A percentile compares a stretch with the other conserved stretches of the same genome.
These are phyloP conservation scores for Hyperoplus lanceolatus DNA, from an alignment of 2,797 vertebrate genomes.

Conservation along the genomic window DNA sequence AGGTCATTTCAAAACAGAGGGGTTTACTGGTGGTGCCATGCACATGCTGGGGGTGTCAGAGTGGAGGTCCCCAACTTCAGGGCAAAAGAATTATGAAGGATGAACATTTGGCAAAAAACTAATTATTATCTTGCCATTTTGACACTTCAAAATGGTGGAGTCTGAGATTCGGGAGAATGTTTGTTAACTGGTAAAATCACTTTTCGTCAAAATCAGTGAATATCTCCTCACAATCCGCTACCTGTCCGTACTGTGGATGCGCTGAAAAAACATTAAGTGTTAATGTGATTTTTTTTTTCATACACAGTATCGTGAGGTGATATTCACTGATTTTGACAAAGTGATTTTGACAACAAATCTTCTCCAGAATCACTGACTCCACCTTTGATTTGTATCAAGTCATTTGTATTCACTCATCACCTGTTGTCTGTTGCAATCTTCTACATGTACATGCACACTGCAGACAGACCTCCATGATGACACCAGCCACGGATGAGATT, in stretches of 20 bases:
- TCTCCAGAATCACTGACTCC: background rate
- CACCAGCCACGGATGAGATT: slow-evolving; percentile 2
- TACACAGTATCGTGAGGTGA: too few relatives aligned
- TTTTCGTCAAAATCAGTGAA: too few relatives aligned
- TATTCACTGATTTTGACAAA: too few relatives aligned
- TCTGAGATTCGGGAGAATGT: too few relatives aligned
- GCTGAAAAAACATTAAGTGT: too few relatives aligned
- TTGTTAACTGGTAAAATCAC: too few relatives aligned
- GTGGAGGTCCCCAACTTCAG: background rate
- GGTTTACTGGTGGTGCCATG: slow-evolving; percentile 16
- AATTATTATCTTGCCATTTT: too few relatives aligned
- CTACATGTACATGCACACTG: background rate
- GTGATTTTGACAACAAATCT: background rate
- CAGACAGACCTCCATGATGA: slow-evolving; percentile 12
- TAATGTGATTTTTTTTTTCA: too few relatives aligned
- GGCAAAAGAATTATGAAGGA: background rate
- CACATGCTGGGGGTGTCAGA: slow-evolving; percentile 9
- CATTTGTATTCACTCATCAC: background rate
- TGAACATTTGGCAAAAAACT: too few relatives aligned
- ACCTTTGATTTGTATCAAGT: background rate
- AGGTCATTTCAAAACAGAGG: slow-evolving; percentile 11
- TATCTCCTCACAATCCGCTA: too few relatives aligned
- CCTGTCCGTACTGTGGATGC: too few relatives aligned
- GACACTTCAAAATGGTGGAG: too few relatives aligned
- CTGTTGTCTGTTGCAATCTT: background rate